Evolutionary conservation across 2,797 vertebrate species (phyloP).

Genomic region (Lepilemur septentrionalis): DNA sequence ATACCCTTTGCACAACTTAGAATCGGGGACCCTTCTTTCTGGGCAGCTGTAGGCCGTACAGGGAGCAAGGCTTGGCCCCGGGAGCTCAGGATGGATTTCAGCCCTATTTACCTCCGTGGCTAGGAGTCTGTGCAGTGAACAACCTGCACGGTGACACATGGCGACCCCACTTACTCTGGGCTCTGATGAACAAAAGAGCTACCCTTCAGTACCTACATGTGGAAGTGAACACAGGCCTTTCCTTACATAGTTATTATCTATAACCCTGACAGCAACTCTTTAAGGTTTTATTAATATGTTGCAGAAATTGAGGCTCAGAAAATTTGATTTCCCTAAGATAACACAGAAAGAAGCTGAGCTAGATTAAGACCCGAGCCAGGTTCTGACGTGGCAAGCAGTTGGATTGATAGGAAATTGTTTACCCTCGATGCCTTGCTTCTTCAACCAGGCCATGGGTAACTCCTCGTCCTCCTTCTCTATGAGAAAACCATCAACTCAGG

Average conservation of each 20-base stretch:
- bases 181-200: neutral
- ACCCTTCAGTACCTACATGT: neutral
- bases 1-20: neutral
- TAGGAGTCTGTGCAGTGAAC: neutral
- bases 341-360: neutral
- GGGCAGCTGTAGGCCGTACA: neutral
- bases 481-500: neutral
- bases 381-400: neutral
- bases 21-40: neutral
- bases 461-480: neutral
- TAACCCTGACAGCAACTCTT: neutral
- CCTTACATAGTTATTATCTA: neutral
- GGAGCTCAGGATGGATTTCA: neutral
- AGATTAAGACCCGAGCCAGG: neutral
- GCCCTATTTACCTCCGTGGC: neutral
- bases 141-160: rapidly evolving
- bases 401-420: neutral
- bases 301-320: neutral
- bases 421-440: neutral
- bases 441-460: neutral
- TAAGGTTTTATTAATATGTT: neutral
- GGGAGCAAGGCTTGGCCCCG: neutral
- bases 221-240: neutral
- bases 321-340: neutral
- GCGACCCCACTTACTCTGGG: neutral